These are phyloP conservation scores for Metaphire vulgaris DNA, from an alignment of 1,140 invertebrate species.

Conservation along the genomic window DNA sequence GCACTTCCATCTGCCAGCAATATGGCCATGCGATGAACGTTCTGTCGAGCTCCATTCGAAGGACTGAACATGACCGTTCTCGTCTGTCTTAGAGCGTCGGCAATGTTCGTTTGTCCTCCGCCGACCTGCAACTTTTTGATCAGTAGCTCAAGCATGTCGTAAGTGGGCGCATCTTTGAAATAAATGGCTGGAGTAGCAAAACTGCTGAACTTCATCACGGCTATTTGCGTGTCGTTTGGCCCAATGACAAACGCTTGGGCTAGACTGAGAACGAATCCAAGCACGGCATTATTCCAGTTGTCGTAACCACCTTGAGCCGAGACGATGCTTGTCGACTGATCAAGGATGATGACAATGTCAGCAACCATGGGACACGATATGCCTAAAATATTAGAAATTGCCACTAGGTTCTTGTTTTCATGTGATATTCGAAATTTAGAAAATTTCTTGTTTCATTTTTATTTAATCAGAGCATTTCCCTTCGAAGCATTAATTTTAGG, in stretches of 20 bases:
- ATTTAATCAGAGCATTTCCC: no score
- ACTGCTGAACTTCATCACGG: background rate
- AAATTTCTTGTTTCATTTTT: no score
- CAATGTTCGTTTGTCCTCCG: slow-evolving; percentile 16
- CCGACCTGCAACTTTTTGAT: slow-evolving; percentile 3
- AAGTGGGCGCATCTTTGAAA: background rate
- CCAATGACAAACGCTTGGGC: slow-evolving; percentile 7
- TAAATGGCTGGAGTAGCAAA: background rate
- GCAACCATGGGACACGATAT: slow-evolving; percentile 1
- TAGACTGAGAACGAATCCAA: background rate
- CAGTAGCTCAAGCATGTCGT: background rate
- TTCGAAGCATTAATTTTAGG: background rate
- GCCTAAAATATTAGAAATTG: no score
- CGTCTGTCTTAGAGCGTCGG: slow-evolving; percentile 3
- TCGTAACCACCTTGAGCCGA: background rate
- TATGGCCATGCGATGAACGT: slow-evolving; percentile 19
- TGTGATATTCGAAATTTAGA: no score
- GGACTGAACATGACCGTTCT: background rate
- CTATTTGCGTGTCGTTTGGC: background rate
- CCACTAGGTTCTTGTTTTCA: no score
- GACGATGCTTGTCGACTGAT: slow-evolving; percentile 9
- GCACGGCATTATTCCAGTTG: slow-evolving; percentile 7
- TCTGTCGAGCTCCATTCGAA: background rate
- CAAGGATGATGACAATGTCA: slow-evolving; percentile 2
- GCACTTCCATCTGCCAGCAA: slow-evolving; percentile 24